These are phyloP conservation scores for Hyla sarda DNA, from an alignment of 2,113 vertebrate genomes.

Conservation along the genomic window DNA sequence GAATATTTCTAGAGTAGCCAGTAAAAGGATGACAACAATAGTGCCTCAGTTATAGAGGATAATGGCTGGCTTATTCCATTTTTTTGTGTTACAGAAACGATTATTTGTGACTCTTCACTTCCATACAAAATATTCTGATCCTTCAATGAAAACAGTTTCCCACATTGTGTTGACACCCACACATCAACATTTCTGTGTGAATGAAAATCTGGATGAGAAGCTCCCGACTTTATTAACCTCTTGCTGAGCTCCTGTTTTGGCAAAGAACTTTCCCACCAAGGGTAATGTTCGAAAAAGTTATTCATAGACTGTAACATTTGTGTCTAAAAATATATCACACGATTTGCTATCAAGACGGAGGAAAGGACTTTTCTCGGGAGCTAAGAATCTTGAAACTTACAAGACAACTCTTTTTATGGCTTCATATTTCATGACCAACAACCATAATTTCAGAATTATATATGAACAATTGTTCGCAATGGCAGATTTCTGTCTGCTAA, in stretches of 20 bases:
- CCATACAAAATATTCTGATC: slow-evolving; percentile 86
- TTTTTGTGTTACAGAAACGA: slow-evolving; percentile 82
- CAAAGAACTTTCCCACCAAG: slow-evolving; percentile 65
- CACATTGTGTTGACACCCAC: slow-evolving; percentile 90
- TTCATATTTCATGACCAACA: slow-evolving; percentile 3
- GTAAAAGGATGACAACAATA: slow-evolving; percentile 71
- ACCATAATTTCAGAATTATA: no score
- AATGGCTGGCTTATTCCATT: slow-evolving; percentile 87
- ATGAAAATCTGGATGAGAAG: slow-evolving; percentile 74
- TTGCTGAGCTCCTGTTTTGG: slow-evolving; percentile 64
- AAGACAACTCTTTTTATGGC: neutral
- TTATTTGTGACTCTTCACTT: slow-evolving; percentile 91
- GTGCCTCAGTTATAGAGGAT: slow-evolving; percentile 77
- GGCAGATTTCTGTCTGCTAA: no score
- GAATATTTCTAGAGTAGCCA: slow-evolving; percentile 74
- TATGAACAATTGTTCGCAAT: no score
- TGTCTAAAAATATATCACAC: slow-evolving; percentile 51
- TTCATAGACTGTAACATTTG: slow-evolving; percentile 53
- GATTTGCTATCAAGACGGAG: slow-evolving; percentile 19
- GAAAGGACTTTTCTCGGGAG: slow-evolving; percentile 12
- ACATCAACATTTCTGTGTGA: slow-evolving; percentile 70
- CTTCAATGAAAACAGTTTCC: slow-evolving; percentile 89
- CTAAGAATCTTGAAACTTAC: neutral
- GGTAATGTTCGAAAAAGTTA: slow-evolving; percentile 48
- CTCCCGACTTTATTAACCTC: slow-evolving; percentile 69